Evolutionary conservation across 1,140 invertebrate genomes (phyloP).

Genomic region (Pogonus chalceus): DNA sequence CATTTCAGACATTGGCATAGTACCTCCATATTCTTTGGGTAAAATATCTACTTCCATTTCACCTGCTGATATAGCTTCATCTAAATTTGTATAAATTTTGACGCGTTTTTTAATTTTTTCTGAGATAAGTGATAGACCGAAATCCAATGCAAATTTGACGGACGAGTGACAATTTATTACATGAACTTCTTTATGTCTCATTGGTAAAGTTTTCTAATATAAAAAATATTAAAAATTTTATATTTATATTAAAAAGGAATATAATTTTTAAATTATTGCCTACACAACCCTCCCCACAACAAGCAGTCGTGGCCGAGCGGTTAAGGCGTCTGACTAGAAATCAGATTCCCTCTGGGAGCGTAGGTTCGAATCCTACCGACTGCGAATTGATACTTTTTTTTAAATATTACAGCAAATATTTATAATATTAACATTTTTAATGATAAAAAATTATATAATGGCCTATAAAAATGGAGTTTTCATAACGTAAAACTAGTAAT

Average conservation of each 20-base stretch:
- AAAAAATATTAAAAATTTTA: not conserved
- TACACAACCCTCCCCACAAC: not conserved
- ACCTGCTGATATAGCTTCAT: conserved; percentile 41
- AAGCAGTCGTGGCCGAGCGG: conserved; percentile 46
- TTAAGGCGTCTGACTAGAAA: conserved; percentile 54
- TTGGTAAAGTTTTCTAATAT: conserved; percentile 63
- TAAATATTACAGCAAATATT: too few relatives aligned
- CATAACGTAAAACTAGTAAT: too few relatives aligned
- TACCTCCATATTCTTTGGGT: conserved; percentile 72
- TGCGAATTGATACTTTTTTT: conserved; percentile 31
- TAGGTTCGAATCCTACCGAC: conserved; percentile 49
- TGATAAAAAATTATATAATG: too few relatives aligned
- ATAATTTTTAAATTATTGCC: too few relatives aligned
- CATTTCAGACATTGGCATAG: conserved; percentile 72
- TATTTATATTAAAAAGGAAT: too few relatives aligned
- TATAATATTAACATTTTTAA: too few relatives aligned
- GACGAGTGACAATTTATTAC: conserved; percentile 66
- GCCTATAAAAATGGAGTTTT: too few relatives aligned
- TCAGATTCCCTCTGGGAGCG: conserved; percentile 53
- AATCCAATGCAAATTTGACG: conserved; percentile 68
- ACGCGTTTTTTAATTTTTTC: conserved; percentile 71
- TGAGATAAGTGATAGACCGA: conserved; percentile 68
- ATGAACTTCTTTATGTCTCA: conserved; percentile 76
- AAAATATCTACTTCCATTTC: conserved; percentile 55
- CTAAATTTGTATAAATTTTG: conserved; percentile 51